Evolutionary conservation across 2,797 vertebrate species (phyloP).

Genomic region (Typhlichthys subterraneus): DNA sequence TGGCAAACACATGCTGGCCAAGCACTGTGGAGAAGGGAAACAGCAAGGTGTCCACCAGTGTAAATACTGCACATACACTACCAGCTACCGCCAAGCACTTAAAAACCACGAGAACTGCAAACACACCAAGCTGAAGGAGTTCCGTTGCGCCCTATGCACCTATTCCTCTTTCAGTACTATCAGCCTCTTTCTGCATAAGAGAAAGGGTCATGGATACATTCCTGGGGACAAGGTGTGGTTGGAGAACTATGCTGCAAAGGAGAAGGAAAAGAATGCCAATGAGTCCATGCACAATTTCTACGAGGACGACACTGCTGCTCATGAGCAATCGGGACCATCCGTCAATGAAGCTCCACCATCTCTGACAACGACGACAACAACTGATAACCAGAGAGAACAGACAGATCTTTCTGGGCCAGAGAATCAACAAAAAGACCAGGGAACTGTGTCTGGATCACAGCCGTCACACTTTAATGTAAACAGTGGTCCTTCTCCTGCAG

Average conservation of each 20-base stretch:
- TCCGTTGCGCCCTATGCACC: slow-evolving; percentile 87
- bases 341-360: slow-evolving; percentile 9
- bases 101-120: slow-evolving; percentile 97
- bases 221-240: slow-evolving; percentile 92
- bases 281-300: slow-evolving; percentile 67
- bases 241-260: slow-evolving; percentile 83
- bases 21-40: slow-evolving; percentile 78
- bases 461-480: slow-evolving; percentile 11
- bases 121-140: slow-evolving; percentile 90
- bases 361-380: neutral
- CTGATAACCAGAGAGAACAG: slow-evolving; percentile 1
- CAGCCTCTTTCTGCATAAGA: slow-evolving; percentile 96
- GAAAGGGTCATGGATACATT: slow-evolving; percentile 89
- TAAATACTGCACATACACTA: slow-evolving; percentile 90
- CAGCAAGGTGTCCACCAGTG: slow-evolving; percentile 82
- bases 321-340: slow-evolving; percentile 19
- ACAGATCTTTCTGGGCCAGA: neutral
- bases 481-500: slow-evolving; percentile 24
- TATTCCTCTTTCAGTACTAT: slow-evolving; percentile 93
- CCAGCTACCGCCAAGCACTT: slow-evolving; percentile 89
- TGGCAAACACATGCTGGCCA: slow-evolving; percentile 90
- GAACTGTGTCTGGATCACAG: slow-evolving; percentile 9
- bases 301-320: slow-evolving; percentile 14
- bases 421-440: neutral
- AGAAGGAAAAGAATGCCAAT: slow-evolving; percentile 75